Base-by-base conservation (phyloP, 2,888 invertebrate genomes). In the Drosophila leonis region DNA sequence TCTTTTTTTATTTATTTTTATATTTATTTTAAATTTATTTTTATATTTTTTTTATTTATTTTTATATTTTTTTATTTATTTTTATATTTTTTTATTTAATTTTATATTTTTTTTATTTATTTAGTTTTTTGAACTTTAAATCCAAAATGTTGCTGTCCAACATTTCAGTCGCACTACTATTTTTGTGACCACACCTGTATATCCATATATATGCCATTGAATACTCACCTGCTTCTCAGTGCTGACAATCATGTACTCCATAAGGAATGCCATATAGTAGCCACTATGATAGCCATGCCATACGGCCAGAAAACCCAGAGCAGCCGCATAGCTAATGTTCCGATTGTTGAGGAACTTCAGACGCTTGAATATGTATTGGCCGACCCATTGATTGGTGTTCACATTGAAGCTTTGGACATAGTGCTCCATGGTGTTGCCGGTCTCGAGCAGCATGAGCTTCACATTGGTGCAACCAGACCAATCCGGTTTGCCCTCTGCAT, bases 231-330 rank as follows among this genome's bases (percentile, higher is more conserved):
- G 97, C 93, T 96, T 97, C 90, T 98, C 98, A 90, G 97, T 95
- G 74, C 95, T 95, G 92, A 98, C 97, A 37, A 97, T 96, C 37
- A 97, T 93, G 91, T 98, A 98, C 91, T 99, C 99, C 93, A 98
- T 95, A 65, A 97, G 94, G 94, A 99, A 99, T 51, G 97, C 96
- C 89, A 97, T 94, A 92, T 98, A 99, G 91, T 99, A 99, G 1
- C 99, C 99, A 12, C 97, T 95, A 91, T 98, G 97, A 60, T 98
- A 95, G 13, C 99, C 99, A 93, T 99, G 99, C 99, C 99, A 99
- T 0, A 98, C 90, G 0, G 99, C 98, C 42, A 99, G 94, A 93
- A 98, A 99, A 0, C 95, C 65, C 44, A 99, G 93, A 0, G 98
- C 97, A 0, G 95, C 94, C 0, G 95, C 94, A 92, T 99, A 99